A percentile compares a stretch with the other conserved stretches of the same genome.
Evolutionary conservation across 2,888 invertebrate species (phyloP).

Genomic region (Esperia sulphurella): DNA sequence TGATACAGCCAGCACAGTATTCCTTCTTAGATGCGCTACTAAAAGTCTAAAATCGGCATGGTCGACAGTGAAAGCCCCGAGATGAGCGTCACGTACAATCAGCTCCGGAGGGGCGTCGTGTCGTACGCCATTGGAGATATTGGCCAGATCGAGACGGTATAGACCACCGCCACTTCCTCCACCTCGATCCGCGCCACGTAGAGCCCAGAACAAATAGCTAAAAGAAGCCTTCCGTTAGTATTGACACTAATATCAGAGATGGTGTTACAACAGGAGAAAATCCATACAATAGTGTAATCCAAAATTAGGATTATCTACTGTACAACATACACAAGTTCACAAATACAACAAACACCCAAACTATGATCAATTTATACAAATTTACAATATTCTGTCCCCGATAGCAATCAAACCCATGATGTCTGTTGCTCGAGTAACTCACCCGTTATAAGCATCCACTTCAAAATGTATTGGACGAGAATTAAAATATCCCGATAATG

Average conservation of each 20-base stretch:
- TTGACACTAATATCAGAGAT: too few species aligned
- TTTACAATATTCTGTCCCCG: too few species aligned
- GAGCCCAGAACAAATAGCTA: conserved; percentile 90
- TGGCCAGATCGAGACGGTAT: conserved; percentile 87
- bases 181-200: conserved; percentile 75
- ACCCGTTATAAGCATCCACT: conserved; percentile 96
- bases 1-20: conserved; percentile 89
- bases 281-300: too few species aligned
- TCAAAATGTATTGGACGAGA: conserved; percentile 88
- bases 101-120: conserved; percentile 83
- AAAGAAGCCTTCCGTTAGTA: neutral
- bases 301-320: too few species aligned
- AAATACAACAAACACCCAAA: too few species aligned
- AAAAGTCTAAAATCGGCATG: conserved; percentile 89
- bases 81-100: conserved; percentile 81
- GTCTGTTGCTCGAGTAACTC: conserved; percentile 36
- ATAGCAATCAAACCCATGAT: too few species aligned
- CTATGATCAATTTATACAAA: too few species aligned
- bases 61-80: conserved; percentile 92
- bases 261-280: too few species aligned
- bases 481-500: conserved; percentile 82
- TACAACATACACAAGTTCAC: too few species aligned
- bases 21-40: conserved; percentile 85
- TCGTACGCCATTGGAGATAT: conserved; percentile 86
- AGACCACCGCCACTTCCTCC: conserved; percentile 67